Conservation (phyloP, 2,888 invertebrate species). For the Pristionchus maxplancki region DNA sequence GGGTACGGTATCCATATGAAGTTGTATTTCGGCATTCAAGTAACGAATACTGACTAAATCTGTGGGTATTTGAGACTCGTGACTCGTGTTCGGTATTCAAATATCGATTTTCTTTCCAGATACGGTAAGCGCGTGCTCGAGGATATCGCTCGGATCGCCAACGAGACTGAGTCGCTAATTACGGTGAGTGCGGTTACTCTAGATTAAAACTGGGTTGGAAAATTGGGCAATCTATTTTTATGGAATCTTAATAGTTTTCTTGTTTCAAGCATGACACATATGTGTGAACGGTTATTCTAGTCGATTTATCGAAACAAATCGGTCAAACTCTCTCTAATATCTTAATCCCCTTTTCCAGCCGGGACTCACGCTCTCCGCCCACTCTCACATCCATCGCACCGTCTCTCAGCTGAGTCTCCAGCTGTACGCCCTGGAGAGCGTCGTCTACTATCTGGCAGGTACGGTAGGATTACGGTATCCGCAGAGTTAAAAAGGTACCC, state of each 20-base stretch:
- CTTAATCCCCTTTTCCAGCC: slow-evolving; percentile 34
- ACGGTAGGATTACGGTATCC: neutral
- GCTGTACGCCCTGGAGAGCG: slow-evolving; percentile 72
- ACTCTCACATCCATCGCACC: slow-evolving; percentile 56
- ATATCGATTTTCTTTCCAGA: neutral
- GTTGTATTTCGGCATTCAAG: slow-evolving; percentile 31
- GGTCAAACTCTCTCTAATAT: no score
- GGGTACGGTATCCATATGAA: slow-evolving; percentile 57
- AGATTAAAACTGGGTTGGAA: neutral
- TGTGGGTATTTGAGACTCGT: neutral
- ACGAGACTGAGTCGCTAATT: slow-evolving; percentile 55
- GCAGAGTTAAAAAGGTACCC: no score
- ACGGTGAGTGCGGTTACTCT: slow-evolving; percentile 46
- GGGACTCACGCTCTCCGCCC: slow-evolving; percentile 21
- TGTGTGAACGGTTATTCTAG: no score
- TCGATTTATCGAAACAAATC: no score
- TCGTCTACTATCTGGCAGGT: slow-evolving; percentile 74
- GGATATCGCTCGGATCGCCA: slow-evolving; percentile 60
- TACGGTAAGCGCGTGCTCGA: slow-evolving; percentile 57
- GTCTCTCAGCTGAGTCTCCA: slow-evolving; percentile 60
- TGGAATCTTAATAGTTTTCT: no score
- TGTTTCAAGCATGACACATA: no score
- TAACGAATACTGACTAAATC: slow-evolving; percentile 24
- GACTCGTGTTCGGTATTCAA: neutral
- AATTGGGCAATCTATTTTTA: no score